These are phyloP conservation scores for Semotilus atromaculatus DNA, from an alignment of 2,797 vertebrate species.

Conservation along the genomic window DNA sequence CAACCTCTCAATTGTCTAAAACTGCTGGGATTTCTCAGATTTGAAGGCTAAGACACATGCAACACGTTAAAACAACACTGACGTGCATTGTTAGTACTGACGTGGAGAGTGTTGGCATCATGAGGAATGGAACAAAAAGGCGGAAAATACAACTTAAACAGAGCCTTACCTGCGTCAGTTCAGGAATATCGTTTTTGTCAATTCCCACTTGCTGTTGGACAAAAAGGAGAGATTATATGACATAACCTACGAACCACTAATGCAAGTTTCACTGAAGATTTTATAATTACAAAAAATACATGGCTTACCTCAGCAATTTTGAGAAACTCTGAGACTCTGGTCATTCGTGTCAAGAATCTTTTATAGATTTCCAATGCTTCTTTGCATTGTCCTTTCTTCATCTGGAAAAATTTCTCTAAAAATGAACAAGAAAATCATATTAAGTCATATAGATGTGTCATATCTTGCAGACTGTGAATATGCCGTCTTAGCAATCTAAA, in stretches of 20 bases:
- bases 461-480: neutral
- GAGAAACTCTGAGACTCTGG: conserved; percentile 97
- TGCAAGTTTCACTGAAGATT: neutral
- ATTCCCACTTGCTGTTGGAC: conserved; percentile 94
- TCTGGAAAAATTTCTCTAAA: conserved; percentile 98
- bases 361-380: conserved; percentile 99
- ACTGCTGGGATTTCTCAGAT: conserved; percentile 42
- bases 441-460: neutral
- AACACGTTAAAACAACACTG: conserved; percentile 56
- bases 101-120: conserved; percentile 11
- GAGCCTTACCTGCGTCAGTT: conserved; percentile 93
- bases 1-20: conserved; percentile 31
- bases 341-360: conserved; percentile 97
- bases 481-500: neutral
- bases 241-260: neutral
- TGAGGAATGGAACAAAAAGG: conserved; percentile 4
- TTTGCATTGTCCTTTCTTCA: conserved; percentile 99
- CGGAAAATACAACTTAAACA: conserved; percentile 9
- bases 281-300: neutral
- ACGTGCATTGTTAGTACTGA: conserved; percentile 69
- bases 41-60: conserved; percentile 59
- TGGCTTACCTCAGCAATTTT: conserved; percentile 94
- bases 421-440: neutral
- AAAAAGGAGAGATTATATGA: neutral
- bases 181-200: conserved; percentile 98